Evolutionary conservation across 2,113 vertebrate species (phyloP), one percentile per base, ranked within the genome.

Genomic region (Macrotus californicus): DNA sequence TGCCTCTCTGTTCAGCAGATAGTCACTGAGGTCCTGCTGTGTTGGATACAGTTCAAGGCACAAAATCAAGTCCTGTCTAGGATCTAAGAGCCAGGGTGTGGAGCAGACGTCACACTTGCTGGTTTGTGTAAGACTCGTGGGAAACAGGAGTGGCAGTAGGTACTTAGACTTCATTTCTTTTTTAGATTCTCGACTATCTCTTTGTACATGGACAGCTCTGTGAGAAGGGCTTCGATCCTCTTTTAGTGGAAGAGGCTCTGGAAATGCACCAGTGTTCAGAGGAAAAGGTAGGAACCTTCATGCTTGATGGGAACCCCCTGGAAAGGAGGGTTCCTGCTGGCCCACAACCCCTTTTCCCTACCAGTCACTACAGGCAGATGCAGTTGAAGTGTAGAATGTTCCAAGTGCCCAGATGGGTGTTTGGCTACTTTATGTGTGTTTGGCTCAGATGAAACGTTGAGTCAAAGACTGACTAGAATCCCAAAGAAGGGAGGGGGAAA

Each of bases 201-300:
- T 99, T 99, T 98, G 98, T 98, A 96, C 99, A 99, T 1, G 98
- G 98, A 83, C 99, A 99, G 95, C 99, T 99, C 95, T 99, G 99
- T 97, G 99, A 99, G 97, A 99, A 99, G 87, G 99, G 99, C 82
- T 99, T 99, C 61, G 99, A 99, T 96, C 98, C 99, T 48, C 98
- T 98, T 77, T 98, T 99, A 31, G 99, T 99, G 97, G 99, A 99
- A 97, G 99, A 99, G 97, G 99, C 99, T 98, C 98, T 99, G 97
- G 99, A 99, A 98, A 99, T 99, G 99, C 98, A 99, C 93, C 99
- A 99, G 96, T 99, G 99, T 97, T 99, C 99, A 85, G 99, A 99
- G 95, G 99, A 99, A 97, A 99, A 99, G 99, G 99, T 99, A 94
- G 96, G 99, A 97, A 6, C 46, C 21, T 2, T 8, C 3, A 0